Percentiles rank a stretch among this genome's conserved stretches.
Evolutionary conservation across 2,888 invertebrate genomes (phyloP).

Genomic region (Napeogenes sylphis): DNA sequence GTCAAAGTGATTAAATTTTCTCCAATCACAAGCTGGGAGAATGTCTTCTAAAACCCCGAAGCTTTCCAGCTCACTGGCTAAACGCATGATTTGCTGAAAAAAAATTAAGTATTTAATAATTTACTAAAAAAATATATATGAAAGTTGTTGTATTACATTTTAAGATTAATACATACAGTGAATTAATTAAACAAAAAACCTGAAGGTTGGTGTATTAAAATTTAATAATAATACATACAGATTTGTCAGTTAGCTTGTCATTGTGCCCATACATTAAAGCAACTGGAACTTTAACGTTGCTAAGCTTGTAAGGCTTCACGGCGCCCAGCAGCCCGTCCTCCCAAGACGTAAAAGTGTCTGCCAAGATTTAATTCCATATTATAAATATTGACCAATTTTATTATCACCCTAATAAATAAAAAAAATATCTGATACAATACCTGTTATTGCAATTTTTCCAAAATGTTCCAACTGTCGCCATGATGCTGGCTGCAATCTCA

Average conservation of each 20-base stretch:
- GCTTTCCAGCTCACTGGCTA: slow-evolving; percentile 50
- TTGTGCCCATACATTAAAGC: slow-evolving; percentile 79
- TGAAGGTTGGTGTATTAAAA: not conserved
- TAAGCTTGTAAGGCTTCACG: slow-evolving; percentile 77
- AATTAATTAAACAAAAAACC: no score
- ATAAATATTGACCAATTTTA: not conserved
- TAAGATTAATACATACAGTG: no score
- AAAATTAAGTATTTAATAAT: slow-evolving; percentile 3
- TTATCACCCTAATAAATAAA: slow-evolving; percentile 23
- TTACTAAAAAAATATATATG: not conserved
- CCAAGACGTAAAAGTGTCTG: slow-evolving; percentile 79
- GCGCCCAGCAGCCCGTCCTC: slow-evolving; percentile 71
- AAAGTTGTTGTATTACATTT: not conserved
- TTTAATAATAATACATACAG: slow-evolving; percentile 49
- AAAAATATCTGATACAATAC: slow-evolving; percentile 21
- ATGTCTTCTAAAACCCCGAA: slow-evolving; percentile 52
- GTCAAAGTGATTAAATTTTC: slow-evolving; percentile 71
- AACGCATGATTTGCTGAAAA: slow-evolving; percentile 58
- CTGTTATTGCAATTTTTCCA: slow-evolving; percentile 40
- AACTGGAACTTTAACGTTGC: slow-evolving; percentile 78
- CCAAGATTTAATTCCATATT: not conserved
- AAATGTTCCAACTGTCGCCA: slow-evolving; percentile 42
- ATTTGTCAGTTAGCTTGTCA: slow-evolving; percentile 78
- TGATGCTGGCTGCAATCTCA: slow-evolving; percentile 40
- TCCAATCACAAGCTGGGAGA: slow-evolving; percentile 53